These are phyloP conservation scores for Pediacus dermestoides DNA, from an alignment of 2,888 invertebrate genomes.

Conservation along the genomic window DNA sequence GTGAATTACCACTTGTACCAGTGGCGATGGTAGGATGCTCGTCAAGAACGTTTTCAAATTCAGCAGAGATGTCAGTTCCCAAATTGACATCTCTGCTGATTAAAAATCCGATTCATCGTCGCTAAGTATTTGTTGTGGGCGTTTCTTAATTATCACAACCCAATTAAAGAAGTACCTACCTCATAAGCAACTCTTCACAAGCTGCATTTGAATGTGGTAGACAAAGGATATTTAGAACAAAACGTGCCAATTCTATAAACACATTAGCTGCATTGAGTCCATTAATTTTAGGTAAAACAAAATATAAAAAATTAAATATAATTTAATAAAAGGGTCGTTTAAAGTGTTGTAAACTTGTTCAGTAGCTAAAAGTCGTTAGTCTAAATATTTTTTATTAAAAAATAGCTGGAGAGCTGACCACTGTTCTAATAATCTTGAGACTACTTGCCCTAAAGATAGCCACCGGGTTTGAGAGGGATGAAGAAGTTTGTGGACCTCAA, in stretches of 20 bases:
- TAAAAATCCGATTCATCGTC: too few relatives aligned
- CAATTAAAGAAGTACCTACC: too few relatives aligned
- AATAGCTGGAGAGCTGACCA: conserved; percentile 13
- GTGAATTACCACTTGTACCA: too few relatives aligned
- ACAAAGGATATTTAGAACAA: conserved; percentile 7
- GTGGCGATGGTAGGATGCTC: too few relatives aligned
- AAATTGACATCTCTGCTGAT: too few relatives aligned
- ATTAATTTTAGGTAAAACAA: too few relatives aligned
- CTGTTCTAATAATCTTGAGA: conserved; percentile 34
- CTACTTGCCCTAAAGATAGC: conserved; percentile 32
- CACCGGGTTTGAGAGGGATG: conserved; percentile 22
- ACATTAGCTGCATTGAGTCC: too few relatives aligned
- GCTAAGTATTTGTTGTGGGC: too few relatives aligned
- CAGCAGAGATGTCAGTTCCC: too few relatives aligned
- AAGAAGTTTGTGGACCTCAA: conserved; percentile 20
- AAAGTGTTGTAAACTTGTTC: not conserved
- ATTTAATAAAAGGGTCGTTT: not conserved
- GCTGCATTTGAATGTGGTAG: conserved; percentile 11
- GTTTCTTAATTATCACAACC: too few relatives aligned
- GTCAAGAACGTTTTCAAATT: too few relatives aligned
- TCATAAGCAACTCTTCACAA: too few relatives aligned
- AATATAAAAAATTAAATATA: not conserved
- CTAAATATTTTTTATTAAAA: not conserved
- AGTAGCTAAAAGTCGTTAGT: not conserved
- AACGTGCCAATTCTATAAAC: conserved; percentile 4